Percentiles rank a stretch among this genome's conserved stretches.
These are phyloP conservation scores for Carollia perspicillata DNA, from an alignment of 2,113 vertebrate species.

Conservation along the genomic window DNA sequence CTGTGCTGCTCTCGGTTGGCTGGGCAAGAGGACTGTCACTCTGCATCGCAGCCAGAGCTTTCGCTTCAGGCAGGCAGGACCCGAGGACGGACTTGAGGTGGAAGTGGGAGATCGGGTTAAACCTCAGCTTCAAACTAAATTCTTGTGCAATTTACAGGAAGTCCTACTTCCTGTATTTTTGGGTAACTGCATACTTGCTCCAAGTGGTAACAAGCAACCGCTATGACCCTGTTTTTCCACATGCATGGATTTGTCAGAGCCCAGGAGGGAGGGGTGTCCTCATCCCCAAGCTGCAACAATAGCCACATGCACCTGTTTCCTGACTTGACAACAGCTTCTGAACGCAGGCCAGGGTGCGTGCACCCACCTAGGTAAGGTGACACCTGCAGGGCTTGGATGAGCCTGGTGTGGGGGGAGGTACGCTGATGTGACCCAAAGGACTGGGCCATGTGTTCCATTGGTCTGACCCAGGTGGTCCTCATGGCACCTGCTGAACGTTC, in stretches of 20 bases:
- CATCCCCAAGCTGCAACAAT: neutral
- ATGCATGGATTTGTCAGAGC: neutral
- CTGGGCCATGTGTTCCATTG: fast-evolving
- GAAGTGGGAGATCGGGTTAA: fast-evolving
- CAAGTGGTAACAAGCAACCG: too few relatives aligned
- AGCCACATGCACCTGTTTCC: fast-evolving
- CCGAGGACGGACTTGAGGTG: neutral
- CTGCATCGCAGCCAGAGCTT: neutral
- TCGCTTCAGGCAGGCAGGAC: too few relatives aligned
- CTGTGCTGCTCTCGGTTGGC: too few relatives aligned
- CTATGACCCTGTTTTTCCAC: neutral
- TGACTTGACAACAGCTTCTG: neutral
- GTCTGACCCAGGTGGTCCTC: neutral
- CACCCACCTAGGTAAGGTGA: neutral
- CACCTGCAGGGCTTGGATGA: neutral
- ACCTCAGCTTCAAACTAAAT: neutral
- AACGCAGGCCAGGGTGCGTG: neutral
- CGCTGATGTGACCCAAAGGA: neutral
- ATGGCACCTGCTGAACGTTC: neutral
- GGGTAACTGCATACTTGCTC: neutral
- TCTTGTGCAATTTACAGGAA: neutral
- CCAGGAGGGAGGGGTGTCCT: neutral
- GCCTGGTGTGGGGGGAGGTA: neutral
- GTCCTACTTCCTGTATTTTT: neutral
- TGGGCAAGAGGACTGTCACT: neutral